These are phyloP conservation scores for Synergus umbraculus DNA, from an alignment of 2,888 invertebrate species.

Conservation along the genomic window DNA sequence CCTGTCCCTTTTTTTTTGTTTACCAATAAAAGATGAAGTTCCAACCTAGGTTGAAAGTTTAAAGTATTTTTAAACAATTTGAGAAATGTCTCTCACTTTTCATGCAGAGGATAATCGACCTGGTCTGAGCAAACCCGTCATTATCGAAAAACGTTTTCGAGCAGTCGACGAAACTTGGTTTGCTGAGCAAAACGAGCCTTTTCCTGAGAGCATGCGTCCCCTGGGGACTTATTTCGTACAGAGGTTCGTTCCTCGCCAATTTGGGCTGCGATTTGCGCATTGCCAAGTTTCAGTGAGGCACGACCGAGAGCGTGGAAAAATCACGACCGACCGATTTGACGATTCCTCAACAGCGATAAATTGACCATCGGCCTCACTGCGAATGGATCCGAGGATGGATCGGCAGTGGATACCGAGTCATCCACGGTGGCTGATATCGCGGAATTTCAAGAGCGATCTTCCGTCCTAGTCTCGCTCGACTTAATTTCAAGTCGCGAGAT, in stretches of 20 bases:
- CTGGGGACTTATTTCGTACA: constrained; percentile 24
- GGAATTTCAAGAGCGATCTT: constrained; percentile 56
- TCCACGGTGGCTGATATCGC: constrained; percentile 49
- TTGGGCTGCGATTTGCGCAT: constrained; percentile 43
- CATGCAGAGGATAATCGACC: not conserved
- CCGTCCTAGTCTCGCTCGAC: constrained; percentile 54
- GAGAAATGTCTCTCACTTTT: not conserved
- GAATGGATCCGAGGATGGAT: too few relatives aligned
- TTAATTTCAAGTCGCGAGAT: constrained; percentile 52
- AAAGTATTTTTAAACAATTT: not conserved
- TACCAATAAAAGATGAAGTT: not conserved
- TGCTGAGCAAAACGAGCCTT: constrained; percentile 51
- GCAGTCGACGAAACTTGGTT: not conserved
- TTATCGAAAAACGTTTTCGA: constrained; percentile 50
- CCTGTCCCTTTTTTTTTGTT: too few relatives aligned
- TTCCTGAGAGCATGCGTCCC: constrained; percentile 35
- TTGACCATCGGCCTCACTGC: constrained; percentile 38
- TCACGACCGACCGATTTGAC: constrained; percentile 49
- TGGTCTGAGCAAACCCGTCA: constrained; percentile 43
- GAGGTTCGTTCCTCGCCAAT: constrained; percentile 48
- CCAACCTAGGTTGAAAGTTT: not conserved
- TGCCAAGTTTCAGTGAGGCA: constrained; percentile 46
- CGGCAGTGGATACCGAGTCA: not conserved
- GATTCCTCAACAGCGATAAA: constrained; percentile 44
- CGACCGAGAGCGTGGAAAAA: constrained; percentile 51